Evolutionary conservation across 2,888 invertebrate species (phyloP).

Genomic region (Spicauda simplicius): DNA sequence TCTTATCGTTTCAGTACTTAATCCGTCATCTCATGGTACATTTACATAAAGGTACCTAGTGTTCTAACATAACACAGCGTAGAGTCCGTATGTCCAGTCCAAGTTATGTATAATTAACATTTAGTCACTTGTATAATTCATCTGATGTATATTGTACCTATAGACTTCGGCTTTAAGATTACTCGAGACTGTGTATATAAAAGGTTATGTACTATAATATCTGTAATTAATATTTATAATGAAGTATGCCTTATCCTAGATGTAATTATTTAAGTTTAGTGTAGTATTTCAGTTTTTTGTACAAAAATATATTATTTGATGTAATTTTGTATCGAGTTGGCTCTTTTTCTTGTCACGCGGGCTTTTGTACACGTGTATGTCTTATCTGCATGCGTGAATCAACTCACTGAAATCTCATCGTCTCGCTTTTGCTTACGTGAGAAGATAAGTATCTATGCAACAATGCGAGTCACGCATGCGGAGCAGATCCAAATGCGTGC

Average conservation of each 20-base stretch:
- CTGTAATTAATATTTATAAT: conserved; percentile 79
- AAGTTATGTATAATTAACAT: conserved; percentile 23
- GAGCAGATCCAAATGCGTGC: too few species aligned
- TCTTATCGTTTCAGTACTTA: conserved; percentile 3
- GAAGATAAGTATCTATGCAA: too few species aligned
- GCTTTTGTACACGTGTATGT: too few species aligned
- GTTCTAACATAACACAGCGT: background rate
- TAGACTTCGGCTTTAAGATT: conserved; percentile 75
- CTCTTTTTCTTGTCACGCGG: too few species aligned
- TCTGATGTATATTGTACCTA: conserved; percentile 50
- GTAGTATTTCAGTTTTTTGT: conserved; percentile 63
- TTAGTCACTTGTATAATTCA: conserved; percentile 31
- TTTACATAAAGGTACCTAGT: conserved; percentile 5
- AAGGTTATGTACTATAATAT: conserved; percentile 67
- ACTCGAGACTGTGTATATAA: conserved; percentile 80
- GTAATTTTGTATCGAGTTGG: conserved; percentile 50
- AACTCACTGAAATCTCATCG: too few species aligned
- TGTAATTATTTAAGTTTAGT: conserved; percentile 60
- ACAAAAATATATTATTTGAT: conserved; percentile 55
- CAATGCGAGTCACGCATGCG: too few species aligned
- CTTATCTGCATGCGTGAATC: too few species aligned
- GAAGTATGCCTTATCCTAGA: conserved; percentile 75
- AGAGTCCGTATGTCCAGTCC: conserved; percentile 9
- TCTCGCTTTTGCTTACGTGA: too few species aligned
- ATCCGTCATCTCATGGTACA: conserved; percentile 9